Conservation (phyloP, 2,797 vertebrate species). For the Hyperoplus lanceolatus region DNA sequence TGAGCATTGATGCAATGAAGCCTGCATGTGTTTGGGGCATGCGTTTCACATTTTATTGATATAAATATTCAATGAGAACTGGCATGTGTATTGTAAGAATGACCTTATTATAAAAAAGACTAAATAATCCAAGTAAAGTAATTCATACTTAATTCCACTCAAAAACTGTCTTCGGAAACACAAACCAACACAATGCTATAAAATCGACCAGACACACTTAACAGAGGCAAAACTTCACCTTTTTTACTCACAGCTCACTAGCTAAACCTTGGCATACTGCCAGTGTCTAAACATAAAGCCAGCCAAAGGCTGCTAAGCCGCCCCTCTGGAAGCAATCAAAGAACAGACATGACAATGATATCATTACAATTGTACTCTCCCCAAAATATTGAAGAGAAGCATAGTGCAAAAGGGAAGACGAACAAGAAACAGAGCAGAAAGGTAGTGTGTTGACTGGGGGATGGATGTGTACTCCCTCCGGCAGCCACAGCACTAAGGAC, state of each 20-base stretch:
- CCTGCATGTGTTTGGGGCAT: background rate
- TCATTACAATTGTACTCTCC: background rate
- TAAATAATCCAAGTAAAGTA: background rate
- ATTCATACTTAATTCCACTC: background rate
- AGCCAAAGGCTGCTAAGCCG: conserved; percentile 36
- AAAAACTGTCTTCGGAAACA: background rate
- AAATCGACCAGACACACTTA: conserved; percentile 17
- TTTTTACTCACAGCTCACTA: conserved; percentile 39
- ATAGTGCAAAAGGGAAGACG: background rate
- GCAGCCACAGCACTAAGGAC: conserved; percentile 2
- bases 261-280: conserved; percentile 32
- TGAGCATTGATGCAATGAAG: conserved; percentile 21
- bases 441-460: background rate
- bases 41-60: background rate
- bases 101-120: background rate
- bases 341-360: conserved; percentile 42
- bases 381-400: conserved; percentile 19
- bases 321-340: conserved; percentile 50
- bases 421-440: background rate
- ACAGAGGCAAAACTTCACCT: conserved; percentile 31
- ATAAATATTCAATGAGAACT: background rate
- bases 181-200: background rate
- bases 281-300: conserved; percentile 36
- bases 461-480: background rate
- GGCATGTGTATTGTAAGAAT: background rate